Base-by-base conservation (phyloP, 2,888 invertebrate species). In the Hedychridium roseum region DNA sequence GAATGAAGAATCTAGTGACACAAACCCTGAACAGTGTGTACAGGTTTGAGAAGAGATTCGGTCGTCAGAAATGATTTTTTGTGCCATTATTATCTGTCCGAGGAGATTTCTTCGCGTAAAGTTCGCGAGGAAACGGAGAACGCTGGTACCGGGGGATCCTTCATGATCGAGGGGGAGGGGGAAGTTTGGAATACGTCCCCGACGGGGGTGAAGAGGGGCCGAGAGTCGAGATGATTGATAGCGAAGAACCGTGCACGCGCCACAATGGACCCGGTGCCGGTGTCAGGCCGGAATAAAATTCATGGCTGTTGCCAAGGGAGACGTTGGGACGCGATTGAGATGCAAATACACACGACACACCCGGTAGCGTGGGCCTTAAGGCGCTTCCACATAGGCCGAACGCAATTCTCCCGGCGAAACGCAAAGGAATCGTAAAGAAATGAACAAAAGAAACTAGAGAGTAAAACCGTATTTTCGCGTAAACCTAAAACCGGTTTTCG, bases 221-320 rank as follows among this genome's bases (percentile, higher is more conserved):
- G n/a, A n/a, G n/a, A 47, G 39, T 23, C 34, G 45, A 44, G 50
- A 55, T 64, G 63, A 63, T 64, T 57, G 63, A 63, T 64, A 50
- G 56, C 40, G 44, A 51, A 31, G 44, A 41, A 54, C 42, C 48
- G 40, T 28, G 27, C 31, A 30, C 30, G 38, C 38, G 21, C 45
- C 43, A 48, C 60, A 54, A 50, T 45, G 38, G 37, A 39, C 39
- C n/a, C 18, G 48, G 34, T n/a, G n/a, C n/a, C n/a, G n/a, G n/a
- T n/a, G n/a, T n/a, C n/a, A n/a, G n/a, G n/a, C n/a, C 23, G 38
- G 53, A 57, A 62, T 56, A 56, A 60, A 59, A 65, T 59, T 67
- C 58, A 54, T 54, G 34, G 35, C 47, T 32, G 51, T 54, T 54
- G 50, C 51, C 53, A 43, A 31, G 51, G 40, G 42, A 57, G 36